Base-by-base conservation (phyloP, 2,888 invertebrate genomes). In the Nemapogon koenigi region DNA sequence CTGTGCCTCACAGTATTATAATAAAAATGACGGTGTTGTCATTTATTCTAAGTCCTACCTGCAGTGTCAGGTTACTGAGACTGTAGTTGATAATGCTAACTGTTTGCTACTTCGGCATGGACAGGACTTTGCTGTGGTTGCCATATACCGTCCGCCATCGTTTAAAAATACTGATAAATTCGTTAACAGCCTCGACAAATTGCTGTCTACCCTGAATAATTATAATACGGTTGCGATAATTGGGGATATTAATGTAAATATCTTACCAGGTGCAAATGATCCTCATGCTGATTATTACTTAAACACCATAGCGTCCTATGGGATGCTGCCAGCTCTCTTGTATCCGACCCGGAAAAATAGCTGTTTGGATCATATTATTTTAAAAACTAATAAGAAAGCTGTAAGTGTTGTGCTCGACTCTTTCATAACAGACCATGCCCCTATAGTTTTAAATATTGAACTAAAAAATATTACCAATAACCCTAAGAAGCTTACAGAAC, bases 1-100 rank as follows among this genome's bases (percentile, higher is more conserved):
- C 8, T 17, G 22, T 4, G 28, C 38, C 2, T 14, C 14, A 8
- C 11, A 16, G 4, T 14, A 27, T 11, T 7, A 27, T n/a, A 38
- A 38, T 17, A 32, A 33, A 18, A 38, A 38, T 25, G 27, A 33
- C 15, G 38, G 38, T 16, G 18, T 33, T 11, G 38, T 38, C 14
- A 18, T 33, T 3, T 38, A 38, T 26, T 3, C 32, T 6, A 38
- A 38, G 22, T 3, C 14, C 3, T 16, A 16, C 4, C 2, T 38
- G 10, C 10, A 11, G 2, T 19, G 14, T 6, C 16, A 6, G 4
- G 22, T 19, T 16, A n/a, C 14, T 2, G 38, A 38, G 11, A 30
- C 38, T 4, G 2, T 3, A n/a, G 14, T 31, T 25, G 10, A 14
- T 6, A 32, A 38, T n/a, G 31, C 30, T 1, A 38, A 38, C 16